phyloP scores from a whole-genome alignment of 2,888 invertebrate genomes.

The Mantis religiosa region DNA sequence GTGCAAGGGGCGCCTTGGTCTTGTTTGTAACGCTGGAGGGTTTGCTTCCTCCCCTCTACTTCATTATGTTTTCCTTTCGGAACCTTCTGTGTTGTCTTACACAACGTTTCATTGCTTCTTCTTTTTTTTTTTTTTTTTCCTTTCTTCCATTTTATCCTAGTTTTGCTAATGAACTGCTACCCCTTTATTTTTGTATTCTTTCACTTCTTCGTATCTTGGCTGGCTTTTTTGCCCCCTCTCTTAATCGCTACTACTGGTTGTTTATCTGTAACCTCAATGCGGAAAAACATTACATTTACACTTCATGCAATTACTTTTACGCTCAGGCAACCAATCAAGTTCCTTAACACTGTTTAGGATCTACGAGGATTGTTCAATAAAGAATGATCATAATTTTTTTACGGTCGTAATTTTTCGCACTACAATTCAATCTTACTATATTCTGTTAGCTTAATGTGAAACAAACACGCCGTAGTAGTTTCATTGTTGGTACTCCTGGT shows the following conservation, averaged over 20 bases:
- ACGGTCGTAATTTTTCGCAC: too few relatives aligned
- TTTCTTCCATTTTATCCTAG: constrained; percentile 1
- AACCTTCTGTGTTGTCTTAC: constrained; percentile 1
- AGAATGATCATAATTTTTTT: too few relatives aligned
- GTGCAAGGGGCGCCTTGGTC: not conserved
- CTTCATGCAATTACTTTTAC: too few relatives aligned
- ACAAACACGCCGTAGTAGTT: too few relatives aligned
- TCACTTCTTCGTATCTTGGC: not conserved
- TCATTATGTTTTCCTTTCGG: constrained; percentile 22
- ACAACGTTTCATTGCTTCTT: not conserved
- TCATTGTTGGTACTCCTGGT: too few relatives aligned
- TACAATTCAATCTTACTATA: too few relatives aligned
- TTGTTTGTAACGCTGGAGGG: constrained; percentile 3
- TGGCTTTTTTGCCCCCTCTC: not conserved
- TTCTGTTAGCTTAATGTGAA: too few relatives aligned
- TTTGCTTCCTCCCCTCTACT: not conserved
- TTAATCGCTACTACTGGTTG: not conserved
- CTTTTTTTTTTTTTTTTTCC: not conserved
- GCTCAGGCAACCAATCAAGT: too few relatives aligned
- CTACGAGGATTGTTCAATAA: too few relatives aligned
- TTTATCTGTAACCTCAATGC: not conserved
- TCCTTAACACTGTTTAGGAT: too few relatives aligned
- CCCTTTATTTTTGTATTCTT: constrained; percentile 23
- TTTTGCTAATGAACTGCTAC: constrained; percentile 29
- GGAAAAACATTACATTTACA: too few relatives aligned